Conservation (phyloP, 2,888 invertebrate species). For the Drosophila mayaguana region DNA sequence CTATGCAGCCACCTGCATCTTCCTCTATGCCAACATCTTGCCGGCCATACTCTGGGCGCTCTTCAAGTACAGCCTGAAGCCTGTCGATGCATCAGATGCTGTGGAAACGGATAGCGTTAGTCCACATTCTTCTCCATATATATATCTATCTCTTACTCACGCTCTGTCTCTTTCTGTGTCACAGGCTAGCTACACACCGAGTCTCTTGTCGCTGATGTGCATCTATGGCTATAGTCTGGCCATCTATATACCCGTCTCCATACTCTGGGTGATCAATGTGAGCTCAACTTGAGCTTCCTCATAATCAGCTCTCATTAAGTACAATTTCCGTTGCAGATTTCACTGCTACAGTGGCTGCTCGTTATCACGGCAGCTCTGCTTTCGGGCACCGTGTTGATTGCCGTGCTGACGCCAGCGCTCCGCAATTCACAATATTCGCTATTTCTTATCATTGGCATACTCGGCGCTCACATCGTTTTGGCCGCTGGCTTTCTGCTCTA, state of each 20-base stretch:
- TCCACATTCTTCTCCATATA: not conserved
- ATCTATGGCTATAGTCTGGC: conserved; percentile 97
- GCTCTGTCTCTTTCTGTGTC: conserved; percentile 1
- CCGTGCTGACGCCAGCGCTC: conserved; percentile 92
- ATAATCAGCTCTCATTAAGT: not conserved
- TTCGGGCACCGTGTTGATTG: conserved; percentile 94
- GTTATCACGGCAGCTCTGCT: conserved; percentile 92
- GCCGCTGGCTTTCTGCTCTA: conserved; percentile 95
- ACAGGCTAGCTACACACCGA: conserved; percentile 87
- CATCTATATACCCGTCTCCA: conserved; percentile 96
- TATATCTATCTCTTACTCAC: not conserved
- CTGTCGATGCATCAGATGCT: conserved; percentile 86
- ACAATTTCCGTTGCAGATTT: conserved; percentile 82
- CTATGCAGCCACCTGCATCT: conserved; percentile 95
- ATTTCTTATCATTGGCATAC: conserved; percentile 88
- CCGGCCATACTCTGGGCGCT: conserved; percentile 94
- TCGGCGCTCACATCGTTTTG: conserved; percentile 91
- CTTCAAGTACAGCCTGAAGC: conserved; percentile 91
- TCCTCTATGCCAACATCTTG: conserved; percentile 94
- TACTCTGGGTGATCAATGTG: conserved; percentile 95
- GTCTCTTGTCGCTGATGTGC: conserved; percentile 94
- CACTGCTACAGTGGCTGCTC: conserved; percentile 94
- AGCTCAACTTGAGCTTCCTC: conserved; percentile 19
- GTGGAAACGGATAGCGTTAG: conserved; percentile 89
- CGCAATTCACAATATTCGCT: conserved; percentile 89